These are phyloP conservation scores for Oreochromis spilurus DNA, from an alignment of 2,113 vertebrate genomes.

Conservation along the genomic window DNA sequence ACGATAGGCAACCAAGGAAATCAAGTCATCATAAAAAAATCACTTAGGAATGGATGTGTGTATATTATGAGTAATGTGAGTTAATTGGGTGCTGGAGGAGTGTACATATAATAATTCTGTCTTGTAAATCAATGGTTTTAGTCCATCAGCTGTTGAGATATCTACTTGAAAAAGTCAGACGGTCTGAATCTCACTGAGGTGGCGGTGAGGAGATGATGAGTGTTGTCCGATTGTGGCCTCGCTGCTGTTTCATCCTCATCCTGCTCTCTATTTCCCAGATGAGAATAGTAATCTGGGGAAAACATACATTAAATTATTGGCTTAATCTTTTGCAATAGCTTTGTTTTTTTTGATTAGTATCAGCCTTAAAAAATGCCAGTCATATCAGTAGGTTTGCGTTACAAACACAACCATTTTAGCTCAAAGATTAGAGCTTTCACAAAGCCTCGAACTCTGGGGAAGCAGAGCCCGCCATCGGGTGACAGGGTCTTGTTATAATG, in stretches of 20 bases:
- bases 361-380: slow-evolving; percentile 40
- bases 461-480: neutral
- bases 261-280: neutral
- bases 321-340: slow-evolving; percentile 11
- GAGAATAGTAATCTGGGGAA: neutral
- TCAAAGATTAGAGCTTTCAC: neutral
- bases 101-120: slow-evolving; percentile 37
- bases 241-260: slow-evolving; percentile 4
- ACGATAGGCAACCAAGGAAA: neutral
- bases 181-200: neutral
- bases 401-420: neutral
- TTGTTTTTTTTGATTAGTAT: neutral
- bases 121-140: slow-evolving; percentile 32
- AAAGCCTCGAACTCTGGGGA: neutral
- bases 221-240: neutral
- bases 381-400: slow-evolving; percentile 1
- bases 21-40: neutral
- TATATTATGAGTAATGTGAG: slow-evolving; percentile 39
- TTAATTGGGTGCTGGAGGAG: slow-evolving; percentile 16
- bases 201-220: neutral
- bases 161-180: neutral
- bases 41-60: slow-evolving; percentile 22
- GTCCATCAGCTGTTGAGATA: neutral
- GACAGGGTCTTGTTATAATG: neutral
- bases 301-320: neutral